Evolutionary conservation across 2,113 vertebrate genomes (phyloP), one percentile per base, ranked within the genome.

Genomic region (Plectropomus leopardus): DNA sequence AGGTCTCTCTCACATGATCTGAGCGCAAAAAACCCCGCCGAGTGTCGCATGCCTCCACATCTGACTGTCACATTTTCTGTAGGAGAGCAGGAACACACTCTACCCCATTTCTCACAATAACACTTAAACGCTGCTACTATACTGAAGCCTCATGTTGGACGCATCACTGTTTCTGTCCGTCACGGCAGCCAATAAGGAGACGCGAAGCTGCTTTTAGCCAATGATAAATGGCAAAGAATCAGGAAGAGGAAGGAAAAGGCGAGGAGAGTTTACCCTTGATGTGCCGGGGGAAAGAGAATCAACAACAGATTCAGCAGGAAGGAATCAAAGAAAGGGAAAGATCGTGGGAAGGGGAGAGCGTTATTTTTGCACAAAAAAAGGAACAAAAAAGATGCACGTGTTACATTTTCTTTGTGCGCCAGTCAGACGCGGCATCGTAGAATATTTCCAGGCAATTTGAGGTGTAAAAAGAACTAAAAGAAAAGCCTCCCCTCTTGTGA

Each of bases 191-290:
- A 93, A 83, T 93, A 63, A 36, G 72, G 68, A 21, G 44, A 44
- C 0, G 34, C 1, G 10, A 32, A 45, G 82, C 72, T 10, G 77
- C 66, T 58, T 36, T 65, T 45, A 77, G 84, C 93, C 92, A 91
- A 87, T 92, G 45, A 17, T 70, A 44, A 82, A 34, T 15, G 1
- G 47, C 34, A 19, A 70, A 86, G 87, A 79, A 63, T 47, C 80
- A 92, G 93, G 89, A 94, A 92, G 83, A 88, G 91, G 89, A 92
- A 92, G 84, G 73, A 72, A 26, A 55, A 82, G 72, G 83, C 44
- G 26, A 75, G 75, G 26, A 50, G 59, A 82, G 83, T 91, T 94
- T 87, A 93, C 90, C 89, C 92, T 92, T 93, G 51, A 80, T 77
- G 80, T 90, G 87, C 91, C 63, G 67, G 69, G 45, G 60, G n/a